These are phyloP conservation scores for Globodera rostochiensis DNA, from an alignment of 1,140 invertebrate genomes.

Conservation along the genomic window DNA sequence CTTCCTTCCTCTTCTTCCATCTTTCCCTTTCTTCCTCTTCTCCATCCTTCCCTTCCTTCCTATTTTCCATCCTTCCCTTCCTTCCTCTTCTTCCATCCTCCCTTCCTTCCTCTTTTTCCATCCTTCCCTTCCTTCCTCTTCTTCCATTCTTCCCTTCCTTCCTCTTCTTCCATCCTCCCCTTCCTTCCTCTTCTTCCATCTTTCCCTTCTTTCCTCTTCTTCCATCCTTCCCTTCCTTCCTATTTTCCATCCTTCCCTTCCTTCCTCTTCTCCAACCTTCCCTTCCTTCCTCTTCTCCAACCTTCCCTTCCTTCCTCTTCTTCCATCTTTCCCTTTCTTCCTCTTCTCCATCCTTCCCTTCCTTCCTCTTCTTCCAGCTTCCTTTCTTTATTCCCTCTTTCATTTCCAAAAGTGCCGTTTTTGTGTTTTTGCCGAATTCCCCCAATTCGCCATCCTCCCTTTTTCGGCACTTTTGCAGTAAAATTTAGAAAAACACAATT, in stretches of 20 bases:
- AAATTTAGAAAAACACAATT: not conserved
- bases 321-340: not conserved
- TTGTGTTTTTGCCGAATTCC: not conserved
- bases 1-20: too few species aligned
- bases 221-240: not conserved
- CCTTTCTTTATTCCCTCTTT: constrained; percentile 2
- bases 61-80: too few species aligned
- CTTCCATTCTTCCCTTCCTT: too few species aligned
- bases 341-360: not conserved
- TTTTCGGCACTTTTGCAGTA: not conserved
- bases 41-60: too few species aligned
- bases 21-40: too few species aligned
- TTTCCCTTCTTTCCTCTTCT: not conserved
- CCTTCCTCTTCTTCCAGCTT: not conserved
- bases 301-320: constrained; percentile 2
- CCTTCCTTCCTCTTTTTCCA: too few species aligned
- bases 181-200: not conserved
- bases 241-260: not conserved
- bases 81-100: too few species aligned
- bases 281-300: not conserved
- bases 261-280: not conserved
- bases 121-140: too few species aligned
- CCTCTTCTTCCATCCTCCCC: too few species aligned
- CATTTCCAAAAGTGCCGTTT: constrained; percentile 5
- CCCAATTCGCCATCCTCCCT: not conserved